These are phyloP conservation scores for Syrphus vitripennis DNA, from an alignment of 2,888 invertebrate species.

Conservation along the genomic window DNA sequence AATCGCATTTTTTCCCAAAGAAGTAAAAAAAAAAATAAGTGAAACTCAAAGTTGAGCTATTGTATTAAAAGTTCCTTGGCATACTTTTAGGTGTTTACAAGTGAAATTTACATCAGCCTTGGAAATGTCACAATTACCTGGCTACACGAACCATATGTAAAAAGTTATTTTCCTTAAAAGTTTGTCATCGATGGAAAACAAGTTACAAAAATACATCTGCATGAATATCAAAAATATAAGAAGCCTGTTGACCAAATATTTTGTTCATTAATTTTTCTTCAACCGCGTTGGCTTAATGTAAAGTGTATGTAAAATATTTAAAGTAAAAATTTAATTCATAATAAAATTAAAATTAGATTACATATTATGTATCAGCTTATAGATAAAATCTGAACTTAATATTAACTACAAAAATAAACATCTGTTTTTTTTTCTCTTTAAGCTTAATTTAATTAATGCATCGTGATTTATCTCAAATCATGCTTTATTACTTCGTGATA, in stretches of 20 bases:
- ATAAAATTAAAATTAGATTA: too few relatives aligned
- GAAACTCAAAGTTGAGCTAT: neutral
- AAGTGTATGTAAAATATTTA: too few relatives aligned
- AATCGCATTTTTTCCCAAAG: conserved; percentile 50
- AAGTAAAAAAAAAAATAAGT: neutral
- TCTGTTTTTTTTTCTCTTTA: neutral
- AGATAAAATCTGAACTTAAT: neutral
- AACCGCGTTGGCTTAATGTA: too few relatives aligned
- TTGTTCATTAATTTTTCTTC: too few relatives aligned
- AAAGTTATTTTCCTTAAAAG: too few relatives aligned
- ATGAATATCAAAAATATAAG: too few relatives aligned
- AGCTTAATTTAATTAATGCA: neutral
- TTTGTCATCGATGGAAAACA: too few relatives aligned
- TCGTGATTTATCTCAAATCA: neutral
- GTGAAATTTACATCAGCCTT: neutral
- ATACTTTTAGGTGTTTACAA: conserved; percentile 9
- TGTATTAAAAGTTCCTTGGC: neutral
- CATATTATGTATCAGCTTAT: too few relatives aligned
- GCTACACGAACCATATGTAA: too few relatives aligned
- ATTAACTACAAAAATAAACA: neutral
- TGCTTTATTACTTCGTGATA: neutral
- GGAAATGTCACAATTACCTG: neutral
- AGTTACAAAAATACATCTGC: too few relatives aligned
- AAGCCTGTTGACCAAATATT: too few relatives aligned
- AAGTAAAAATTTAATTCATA: too few relatives aligned